phyloP scores from a whole-genome alignment of 1,140 invertebrate species.

The Chionoecetes opilio region DNA sequence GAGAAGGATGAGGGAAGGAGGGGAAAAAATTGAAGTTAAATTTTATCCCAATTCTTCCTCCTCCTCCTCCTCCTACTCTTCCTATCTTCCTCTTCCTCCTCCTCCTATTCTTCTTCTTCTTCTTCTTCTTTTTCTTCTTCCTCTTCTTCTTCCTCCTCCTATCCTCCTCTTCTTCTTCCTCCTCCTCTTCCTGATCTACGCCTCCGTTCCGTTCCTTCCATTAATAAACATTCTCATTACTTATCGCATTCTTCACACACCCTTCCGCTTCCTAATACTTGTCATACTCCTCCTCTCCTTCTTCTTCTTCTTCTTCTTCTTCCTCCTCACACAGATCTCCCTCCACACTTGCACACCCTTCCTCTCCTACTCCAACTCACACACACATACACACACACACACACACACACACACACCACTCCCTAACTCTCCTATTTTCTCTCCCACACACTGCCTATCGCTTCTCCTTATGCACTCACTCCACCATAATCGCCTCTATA shows the following conservation, averaged over 20 bases:
- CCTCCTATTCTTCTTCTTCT: conserved; percentile 33
- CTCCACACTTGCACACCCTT: too few relatives aligned
- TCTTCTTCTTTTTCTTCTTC: background rate
- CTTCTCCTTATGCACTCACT: background rate
- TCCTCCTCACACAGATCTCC: background rate
- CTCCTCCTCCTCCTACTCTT: background rate
- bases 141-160: background rate
- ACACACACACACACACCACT: too few relatives aligned
- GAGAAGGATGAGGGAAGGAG: background rate
- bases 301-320: background rate
- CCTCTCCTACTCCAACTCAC: background rate
- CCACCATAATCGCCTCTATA: background rate
- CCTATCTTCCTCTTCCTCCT: background rate
- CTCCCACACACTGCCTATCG: background rate
- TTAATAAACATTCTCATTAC: too few relatives aligned
- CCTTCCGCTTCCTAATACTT: background rate
- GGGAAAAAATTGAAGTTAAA: background rate
- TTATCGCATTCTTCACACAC: background rate
- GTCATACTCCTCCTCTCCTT: background rate
- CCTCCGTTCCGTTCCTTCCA: background rate
- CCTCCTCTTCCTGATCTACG: conserved; percentile 12
- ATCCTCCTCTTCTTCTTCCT: background rate
- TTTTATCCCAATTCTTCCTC: too few relatives aligned
- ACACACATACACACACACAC: too few relatives aligned
- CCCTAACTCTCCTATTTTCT: background rate